These are phyloP conservation scores for Tyto alba DNA, from an alignment of 2,113 vertebrate genomes.

Conservation along the genomic window DNA sequence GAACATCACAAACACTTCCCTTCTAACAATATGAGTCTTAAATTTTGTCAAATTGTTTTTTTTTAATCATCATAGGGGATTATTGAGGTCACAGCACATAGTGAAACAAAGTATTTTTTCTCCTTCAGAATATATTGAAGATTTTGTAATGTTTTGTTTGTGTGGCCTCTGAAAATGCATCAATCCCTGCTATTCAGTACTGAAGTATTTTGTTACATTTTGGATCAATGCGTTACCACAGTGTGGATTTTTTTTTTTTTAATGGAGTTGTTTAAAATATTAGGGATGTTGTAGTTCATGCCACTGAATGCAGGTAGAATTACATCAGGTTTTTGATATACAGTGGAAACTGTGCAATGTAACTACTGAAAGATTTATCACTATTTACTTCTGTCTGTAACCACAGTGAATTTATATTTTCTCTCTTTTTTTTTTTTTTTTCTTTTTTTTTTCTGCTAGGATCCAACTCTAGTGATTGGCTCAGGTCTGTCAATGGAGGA, in stretches of 20 bases:
- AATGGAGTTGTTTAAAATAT: neutral
- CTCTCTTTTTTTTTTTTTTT: neutral
- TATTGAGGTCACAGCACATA: neutral
- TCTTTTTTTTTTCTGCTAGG: slow-evolving; percentile 70
- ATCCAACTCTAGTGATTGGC: slow-evolving; percentile 90
- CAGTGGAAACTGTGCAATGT: neutral
- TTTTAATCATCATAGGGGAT: neutral
- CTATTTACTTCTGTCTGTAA: neutral
- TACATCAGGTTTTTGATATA: neutral
- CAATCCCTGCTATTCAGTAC: neutral
- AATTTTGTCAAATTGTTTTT: neutral
- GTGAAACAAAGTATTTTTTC: neutral
- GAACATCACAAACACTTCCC: neutral
- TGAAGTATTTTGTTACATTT: neutral
- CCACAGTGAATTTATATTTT: neutral
- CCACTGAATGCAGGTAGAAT: neutral
- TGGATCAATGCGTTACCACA: neutral
- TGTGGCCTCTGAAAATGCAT: neutral
- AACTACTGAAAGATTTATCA: neutral
- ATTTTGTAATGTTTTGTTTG: neutral
- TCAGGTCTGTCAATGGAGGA: slow-evolving; percentile 97
- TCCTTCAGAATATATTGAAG: neutral
- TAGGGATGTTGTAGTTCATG: neutral
- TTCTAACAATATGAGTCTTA: neutral
- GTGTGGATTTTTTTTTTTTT: neutral